Conservation (phyloP, 2,888 invertebrate genomes). For the Nowickia ferox region DNA sequence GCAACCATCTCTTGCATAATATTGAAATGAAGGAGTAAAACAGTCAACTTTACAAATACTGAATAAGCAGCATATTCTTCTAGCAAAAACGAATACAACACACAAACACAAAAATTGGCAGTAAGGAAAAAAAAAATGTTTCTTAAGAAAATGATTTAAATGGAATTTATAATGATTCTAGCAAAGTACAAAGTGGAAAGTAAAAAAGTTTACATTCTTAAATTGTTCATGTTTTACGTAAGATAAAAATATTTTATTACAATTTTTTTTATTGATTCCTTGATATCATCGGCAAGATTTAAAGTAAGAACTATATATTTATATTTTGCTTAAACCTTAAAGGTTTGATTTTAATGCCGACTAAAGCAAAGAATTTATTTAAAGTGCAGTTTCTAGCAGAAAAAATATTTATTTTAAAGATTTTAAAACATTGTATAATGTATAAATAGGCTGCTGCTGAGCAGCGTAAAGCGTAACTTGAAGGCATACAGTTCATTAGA, state of each 20-base stretch:
- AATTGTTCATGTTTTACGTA: not conserved
- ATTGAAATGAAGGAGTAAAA: not conserved
- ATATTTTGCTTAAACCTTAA: no score
- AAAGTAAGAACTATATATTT: no score
- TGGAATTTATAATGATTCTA: constrained; percentile 52
- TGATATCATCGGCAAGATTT: no score
- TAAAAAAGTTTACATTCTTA: not conserved
- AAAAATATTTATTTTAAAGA: no score
- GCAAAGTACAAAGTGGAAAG: not conserved
- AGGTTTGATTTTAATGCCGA: no score
- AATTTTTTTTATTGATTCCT: not conserved
- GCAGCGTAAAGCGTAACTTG: no score
- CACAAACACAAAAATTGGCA: constrained; percentile 28
- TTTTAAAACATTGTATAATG: no score
- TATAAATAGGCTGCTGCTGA: no score
- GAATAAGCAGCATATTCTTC: not conserved
- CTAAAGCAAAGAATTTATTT: no score
- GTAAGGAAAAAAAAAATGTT: not conserved
- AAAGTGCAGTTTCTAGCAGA: no score
- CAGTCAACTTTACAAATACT: constrained; percentile 8
- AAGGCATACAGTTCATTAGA: no score
- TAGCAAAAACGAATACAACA: constrained; percentile 4
- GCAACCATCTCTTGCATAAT: constrained; percentile 4
- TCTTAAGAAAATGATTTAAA: constrained; percentile 34
- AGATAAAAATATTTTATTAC: constrained; percentile 12